Base-by-base conservation (phyloP, 2,888 invertebrate genomes). In the Rhogogaster chlorosoma region DNA sequence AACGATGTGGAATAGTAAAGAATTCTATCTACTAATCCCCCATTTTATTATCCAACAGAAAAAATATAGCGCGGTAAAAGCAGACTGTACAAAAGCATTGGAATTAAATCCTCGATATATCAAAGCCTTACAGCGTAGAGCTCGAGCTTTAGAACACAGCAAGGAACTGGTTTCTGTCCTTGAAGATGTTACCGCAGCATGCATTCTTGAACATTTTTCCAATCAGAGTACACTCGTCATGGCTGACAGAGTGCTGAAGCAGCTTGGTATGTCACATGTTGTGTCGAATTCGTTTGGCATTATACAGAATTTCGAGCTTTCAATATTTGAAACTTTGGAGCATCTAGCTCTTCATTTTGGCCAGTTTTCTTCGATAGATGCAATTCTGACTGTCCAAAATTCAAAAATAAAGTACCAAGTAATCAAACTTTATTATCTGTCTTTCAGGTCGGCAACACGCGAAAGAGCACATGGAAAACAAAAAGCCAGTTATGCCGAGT, bases 121-220 rank as follows among this genome's bases (percentile, higher is more conserved):
- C 18, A 99, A 99, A 94, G 99, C 99, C 3, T 95, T 98, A 86
- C 95, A 96, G 86, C 95, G 99, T 82, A 95, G 99, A 87, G 97
- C 98, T 83, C 96, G 97, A 91, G 98, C 96, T 5, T 96, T 96
- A 88, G 99, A 99, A 93, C 95, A 96, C 85, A 95, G 96, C 83
- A 97, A 97, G 85, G 96, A 98, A 88, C 95, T 98, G 89, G 95
- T 96, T 86, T 95, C 96, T 87, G 97, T 98, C 85, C 94, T 99
- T 83, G 98, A 99, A 94, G 99, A 99, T 94, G 96, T 98, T 0
- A 99, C 99, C 0, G 97, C 98, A 38, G 97, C 98, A 26, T 99
- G 99, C 92, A 96, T 99, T 88, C 94, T 99, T 87, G 99, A 99
- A 94, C 95, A 96, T 89, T 99, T 99, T 94, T 95, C 96, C 91